These are phyloP conservation scores for Knipowitschia caucasica DNA, from an alignment of 2,797 vertebrate species.

Conservation along the genomic window DNA sequence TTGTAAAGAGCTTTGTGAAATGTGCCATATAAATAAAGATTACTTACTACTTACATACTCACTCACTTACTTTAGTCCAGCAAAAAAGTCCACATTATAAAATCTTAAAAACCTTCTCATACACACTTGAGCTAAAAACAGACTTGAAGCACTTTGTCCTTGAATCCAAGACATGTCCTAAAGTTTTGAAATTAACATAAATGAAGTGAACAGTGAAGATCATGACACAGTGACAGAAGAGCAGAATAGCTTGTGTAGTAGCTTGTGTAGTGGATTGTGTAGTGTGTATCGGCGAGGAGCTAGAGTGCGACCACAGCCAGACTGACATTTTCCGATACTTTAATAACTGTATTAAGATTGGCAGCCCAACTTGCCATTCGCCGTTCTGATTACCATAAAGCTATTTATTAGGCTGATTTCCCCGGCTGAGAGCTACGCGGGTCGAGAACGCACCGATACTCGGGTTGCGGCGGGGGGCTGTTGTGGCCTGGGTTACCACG, in stretches of 20 bases:
- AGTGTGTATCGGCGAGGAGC: constrained; percentile 6
- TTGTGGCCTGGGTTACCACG: constrained; percentile 67
- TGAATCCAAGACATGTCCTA: not conserved
- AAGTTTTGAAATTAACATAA: not conserved
- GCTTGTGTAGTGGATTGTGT: not conserved
- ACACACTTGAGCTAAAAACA: no score
- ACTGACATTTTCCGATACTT: constrained; percentile 65
- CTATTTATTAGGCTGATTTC: constrained; percentile 87
- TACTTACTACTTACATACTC: no score
- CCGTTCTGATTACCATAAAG: constrained; percentile 82
- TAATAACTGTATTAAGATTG: constrained; percentile 80
- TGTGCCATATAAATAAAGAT: no score
- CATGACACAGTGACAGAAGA: not conserved
- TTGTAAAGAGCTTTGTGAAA: no score
- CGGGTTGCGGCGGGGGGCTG: constrained; percentile 33
- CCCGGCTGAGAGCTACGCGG: constrained; percentile 64
- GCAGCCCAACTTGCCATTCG: constrained; percentile 66
- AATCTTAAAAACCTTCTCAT: no score
- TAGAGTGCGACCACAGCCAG: constrained; percentile 33
- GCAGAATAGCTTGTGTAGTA: not conserved
- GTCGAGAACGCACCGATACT: constrained; percentile 24
- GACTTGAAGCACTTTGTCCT: not conserved
- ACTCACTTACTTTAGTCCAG: no score
- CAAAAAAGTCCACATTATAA: no score
- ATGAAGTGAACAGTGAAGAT: not conserved